Base-by-base conservation (phyloP, 2,888 invertebrate species). In the Troilus luridus region DNA sequence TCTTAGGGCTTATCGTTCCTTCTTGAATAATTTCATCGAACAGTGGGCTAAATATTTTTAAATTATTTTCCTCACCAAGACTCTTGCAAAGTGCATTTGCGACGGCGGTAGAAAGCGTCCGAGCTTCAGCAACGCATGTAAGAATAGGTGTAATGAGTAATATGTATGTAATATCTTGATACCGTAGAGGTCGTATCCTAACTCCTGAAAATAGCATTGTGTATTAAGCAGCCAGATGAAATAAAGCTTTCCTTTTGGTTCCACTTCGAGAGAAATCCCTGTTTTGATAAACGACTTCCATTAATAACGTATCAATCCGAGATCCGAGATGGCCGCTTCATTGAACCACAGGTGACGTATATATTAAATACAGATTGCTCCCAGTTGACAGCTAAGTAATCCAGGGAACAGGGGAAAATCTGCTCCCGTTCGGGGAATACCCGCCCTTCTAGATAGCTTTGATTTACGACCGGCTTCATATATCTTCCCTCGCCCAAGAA, bases 401-500 rank as follows among this genome's bases (percentile, higher is more conserved):
- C 85, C 85, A 54, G 12, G 85, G 85, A 85, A 58, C 85, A 58
- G 85, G 56, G 56, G 56, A 85, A 77, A 77, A 77, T 41, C 72
- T 77, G 72, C 41, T 41, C 0, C 8, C 27, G 27, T 14, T 41
- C 27, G 24, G 67, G 67, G 85, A 85, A 85, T 56, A 17, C 27
- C 27, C 85, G n/a, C 11, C 56, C 11, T n/a, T 12, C 11, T 12
- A 58, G 56, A 85, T 85, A 56, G 56, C 11, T 85, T 85, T 85
- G 85, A 85, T 85, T 85, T 85, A 85, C 27, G 85, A 85, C 56
- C 56, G 56, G 1, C 85, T n/a, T 21, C 56, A 2, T n/a, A 85
- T 56, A 56, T 56, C 85, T 56, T 56, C 85, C 85, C n/a, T n/a
- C 85, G 85, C n/a, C 85, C 85, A 85, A 85, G 85, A 85, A 85